Evolutionary conservation across 2,888 invertebrate species (phyloP).

Genomic region (Carpatolechia fugitivella): DNA sequence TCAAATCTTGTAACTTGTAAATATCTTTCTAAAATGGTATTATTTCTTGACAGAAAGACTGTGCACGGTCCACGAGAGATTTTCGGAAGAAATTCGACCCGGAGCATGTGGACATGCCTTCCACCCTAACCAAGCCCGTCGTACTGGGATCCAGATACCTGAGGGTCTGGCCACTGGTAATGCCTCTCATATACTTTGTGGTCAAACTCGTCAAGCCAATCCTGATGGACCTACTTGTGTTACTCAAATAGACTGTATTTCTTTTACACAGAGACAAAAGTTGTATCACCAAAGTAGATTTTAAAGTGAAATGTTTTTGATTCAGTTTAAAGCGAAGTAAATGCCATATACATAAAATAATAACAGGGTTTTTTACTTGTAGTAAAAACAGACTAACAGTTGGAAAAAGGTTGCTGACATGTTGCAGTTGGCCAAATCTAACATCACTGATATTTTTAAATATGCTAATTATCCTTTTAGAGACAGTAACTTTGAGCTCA

Average conservation of each 20-base stretch:
- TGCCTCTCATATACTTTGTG: constrained; percentile 40
- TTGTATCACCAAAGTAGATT: neutral
- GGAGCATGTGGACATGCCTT: neutral
- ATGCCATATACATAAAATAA: neutral
- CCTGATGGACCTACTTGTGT: neutral
- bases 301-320: neutral
- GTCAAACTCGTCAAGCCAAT: constrained; percentile 32
- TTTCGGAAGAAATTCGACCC: constrained; percentile 40
- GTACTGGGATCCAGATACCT: constrained; percentile 27
- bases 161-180: constrained; percentile 34
- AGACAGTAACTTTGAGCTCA: too few relatives aligned
- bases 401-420: too few relatives aligned
- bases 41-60: constrained; percentile 35
- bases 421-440: too few relatives aligned
- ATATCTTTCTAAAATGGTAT: too few relatives aligned
- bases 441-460: too few relatives aligned
- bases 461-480: too few relatives aligned
- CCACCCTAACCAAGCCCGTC: constrained; percentile 8
- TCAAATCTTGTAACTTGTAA: too few relatives aligned
- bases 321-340: neutral
- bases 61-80: constrained; percentile 32
- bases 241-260: neutral
- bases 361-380: too few relatives aligned
- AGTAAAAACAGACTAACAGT: too few relatives aligned
- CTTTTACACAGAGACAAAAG: too few relatives aligned